A percentile compares a stretch with the other conserved stretches of the same genome.
phyloP scores from a whole-genome alignment of 35 echinoderm and acorn worm genomes.

The Lytechinus pictus region DNA sequence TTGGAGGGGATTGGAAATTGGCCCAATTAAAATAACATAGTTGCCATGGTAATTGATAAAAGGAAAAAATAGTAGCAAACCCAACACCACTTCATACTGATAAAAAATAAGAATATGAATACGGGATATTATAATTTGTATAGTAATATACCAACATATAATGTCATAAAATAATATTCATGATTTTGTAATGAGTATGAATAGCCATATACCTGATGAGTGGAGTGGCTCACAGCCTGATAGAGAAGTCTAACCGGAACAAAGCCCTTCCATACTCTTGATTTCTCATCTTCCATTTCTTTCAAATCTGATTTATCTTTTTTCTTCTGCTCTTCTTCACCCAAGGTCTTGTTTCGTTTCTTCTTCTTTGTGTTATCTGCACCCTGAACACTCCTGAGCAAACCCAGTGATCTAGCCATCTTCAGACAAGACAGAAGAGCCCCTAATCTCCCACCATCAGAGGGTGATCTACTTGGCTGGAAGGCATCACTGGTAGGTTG shows the following conservation, averaged over 20 bases:
- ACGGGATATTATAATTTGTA: no score
- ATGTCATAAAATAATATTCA: not conserved
- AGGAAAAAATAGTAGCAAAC: no score
- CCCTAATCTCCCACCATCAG: conserved; percentile 53
- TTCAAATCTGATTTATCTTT: not conserved
- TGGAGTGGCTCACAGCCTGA: conserved; percentile 70
- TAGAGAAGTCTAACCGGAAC: conserved; percentile 57
- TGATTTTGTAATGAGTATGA: no score
- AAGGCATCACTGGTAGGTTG: not conserved
- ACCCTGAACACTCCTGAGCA: conserved; percentile 33
- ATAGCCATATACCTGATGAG: conserved; percentile 65
- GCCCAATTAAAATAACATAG: no score
- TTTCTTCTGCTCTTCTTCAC: not conserved
- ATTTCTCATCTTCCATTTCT: not conserved
- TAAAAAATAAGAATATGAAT: no score
- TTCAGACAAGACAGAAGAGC: conserved; percentile 85
- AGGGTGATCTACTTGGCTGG: not conserved
- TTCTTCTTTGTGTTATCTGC: not conserved
- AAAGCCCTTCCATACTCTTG: conserved; percentile 78
- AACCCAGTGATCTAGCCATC: conserved; percentile 61
- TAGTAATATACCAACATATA: no score
- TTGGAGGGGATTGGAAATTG: no score
- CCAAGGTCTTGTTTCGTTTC: not conserved
- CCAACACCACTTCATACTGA: no score
- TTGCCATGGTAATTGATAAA: no score